phyloP scores from a whole-genome alignment of 2,797 vertebrate species.

The Ibycter americanus region DNA sequence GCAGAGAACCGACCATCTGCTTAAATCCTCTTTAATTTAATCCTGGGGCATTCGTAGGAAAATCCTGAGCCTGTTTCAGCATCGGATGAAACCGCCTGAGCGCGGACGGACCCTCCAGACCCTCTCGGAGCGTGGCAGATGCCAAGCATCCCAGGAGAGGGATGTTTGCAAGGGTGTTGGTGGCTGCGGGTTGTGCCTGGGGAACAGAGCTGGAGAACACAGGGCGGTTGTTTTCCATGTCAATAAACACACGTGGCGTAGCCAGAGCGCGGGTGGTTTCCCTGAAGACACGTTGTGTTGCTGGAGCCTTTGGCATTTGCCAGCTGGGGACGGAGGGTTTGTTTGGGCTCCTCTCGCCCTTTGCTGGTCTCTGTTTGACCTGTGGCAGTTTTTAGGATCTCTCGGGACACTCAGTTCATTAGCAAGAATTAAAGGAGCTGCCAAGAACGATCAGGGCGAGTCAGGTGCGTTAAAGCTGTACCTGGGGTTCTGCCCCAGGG shows the following conservation, averaged over 20 bases:
- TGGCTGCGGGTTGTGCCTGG: neutral
- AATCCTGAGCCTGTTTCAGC: neutral
- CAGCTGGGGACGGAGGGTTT: neutral
- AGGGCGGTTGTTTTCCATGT: neutral
- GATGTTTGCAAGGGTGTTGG: neutral
- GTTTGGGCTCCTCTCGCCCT: neutral
- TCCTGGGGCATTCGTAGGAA: neutral
- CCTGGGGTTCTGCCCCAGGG: neutral
- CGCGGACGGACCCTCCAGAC: neutral
- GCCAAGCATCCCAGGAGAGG: fast-evolving
- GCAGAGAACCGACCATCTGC: constrained; percentile 32
- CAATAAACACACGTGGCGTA: neutral
- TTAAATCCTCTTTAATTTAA: constrained; percentile 50
- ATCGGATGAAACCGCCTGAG: fast-evolving
- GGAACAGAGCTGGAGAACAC: neutral
- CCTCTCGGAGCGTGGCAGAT: neutral
- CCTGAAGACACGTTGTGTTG: neutral
- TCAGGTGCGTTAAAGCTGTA: neutral
- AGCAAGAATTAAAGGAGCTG: neutral
- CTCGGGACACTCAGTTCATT: neutral
- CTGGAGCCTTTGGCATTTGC: neutral
- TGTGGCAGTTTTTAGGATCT: neutral
- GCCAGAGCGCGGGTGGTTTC: neutral
- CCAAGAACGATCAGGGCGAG: fast-evolving
- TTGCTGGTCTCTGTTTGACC: neutral